Base-by-base conservation (phyloP, 2,113 vertebrate genomes). In the Cyprinodon tularosa region DNA sequence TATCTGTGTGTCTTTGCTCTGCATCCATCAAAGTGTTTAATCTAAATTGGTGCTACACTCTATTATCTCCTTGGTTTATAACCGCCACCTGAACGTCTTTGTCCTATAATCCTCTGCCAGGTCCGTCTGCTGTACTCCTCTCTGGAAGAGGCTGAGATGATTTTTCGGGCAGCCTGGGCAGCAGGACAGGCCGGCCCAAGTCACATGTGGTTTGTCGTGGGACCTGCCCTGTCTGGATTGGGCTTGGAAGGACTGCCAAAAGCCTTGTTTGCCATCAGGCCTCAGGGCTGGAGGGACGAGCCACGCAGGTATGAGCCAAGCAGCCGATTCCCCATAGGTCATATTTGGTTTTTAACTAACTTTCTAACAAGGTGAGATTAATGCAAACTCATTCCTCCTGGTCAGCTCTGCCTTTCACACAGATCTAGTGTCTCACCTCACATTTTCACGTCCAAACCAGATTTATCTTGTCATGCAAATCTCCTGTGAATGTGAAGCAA, bases 171-270 rank as follows among this genome's bases (percentile, higher is more conserved):
- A 0, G 97, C 97, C 0, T 94, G 92, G 65, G 95, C 95, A 0
- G 94, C 96, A 0, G 96, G 96, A 7, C 93, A 98, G 66, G 92
- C 96, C 0, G 96, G 96, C 0, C 95, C 96, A 1, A 96, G 96
- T 42, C 96, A 98, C 82, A 93, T 98, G 86, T 98, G 97, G 97
- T 98, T 98, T 68, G 93, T 96, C 12, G 96, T 97, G 62, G 97
- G 97, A 0, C 95, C 97, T 0, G 96, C 95, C 4, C 90, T 98
- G 71, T 95, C 95, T 0, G 96, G 96, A 4, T 81, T 96, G 74
- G 95, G 94, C 67, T 93, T 97, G 1, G 94, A 96, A 72, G 95
- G 96, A 0, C 90, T 96, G 15, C 97, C 97, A 0, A 96, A 95
- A 2, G 96, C 96, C 5, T 79, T 98, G 64, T 96, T 98, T 36